Conservation (phyloP, 2,888 invertebrate species). For the Athrips mouffetella region DNA sequence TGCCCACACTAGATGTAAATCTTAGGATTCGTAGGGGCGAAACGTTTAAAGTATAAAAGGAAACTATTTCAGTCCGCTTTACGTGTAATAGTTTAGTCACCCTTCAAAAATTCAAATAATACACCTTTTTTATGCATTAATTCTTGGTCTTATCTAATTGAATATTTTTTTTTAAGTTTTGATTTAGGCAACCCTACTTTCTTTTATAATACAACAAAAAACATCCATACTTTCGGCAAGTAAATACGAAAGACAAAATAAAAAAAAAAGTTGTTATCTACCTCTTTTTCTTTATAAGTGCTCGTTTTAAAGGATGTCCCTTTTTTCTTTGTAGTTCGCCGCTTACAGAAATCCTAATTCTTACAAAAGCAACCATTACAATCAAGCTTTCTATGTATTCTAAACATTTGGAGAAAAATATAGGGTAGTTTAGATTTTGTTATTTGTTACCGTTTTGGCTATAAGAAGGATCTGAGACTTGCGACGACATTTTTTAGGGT, state of each 20-base stretch:
- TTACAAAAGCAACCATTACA: conserved; percentile 23
- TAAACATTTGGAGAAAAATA: not conserved
- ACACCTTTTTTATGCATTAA: no score
- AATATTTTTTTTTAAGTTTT: no score
- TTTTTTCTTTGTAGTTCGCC: conserved; percentile 31
- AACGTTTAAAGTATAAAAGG: no score
- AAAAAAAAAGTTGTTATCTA: conserved; percentile 33
- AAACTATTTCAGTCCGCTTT: no score
- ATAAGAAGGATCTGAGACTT: not conserved
- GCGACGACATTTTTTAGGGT: not conserved
- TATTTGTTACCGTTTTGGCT: not conserved
- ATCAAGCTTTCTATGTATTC: conserved; percentile 19
- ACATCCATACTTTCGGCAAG: not conserved
- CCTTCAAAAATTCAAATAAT: no score
- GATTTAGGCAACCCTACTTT: no score
- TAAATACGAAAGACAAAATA: conserved; percentile 29
- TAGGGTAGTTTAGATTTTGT: conserved; percentile 5
- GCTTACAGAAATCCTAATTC: conserved; percentile 32
- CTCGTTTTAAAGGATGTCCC: conserved; percentile 33
- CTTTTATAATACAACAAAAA: no score
- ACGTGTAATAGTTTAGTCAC: no score
- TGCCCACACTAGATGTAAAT: no score
- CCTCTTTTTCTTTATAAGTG: conserved; percentile 29
- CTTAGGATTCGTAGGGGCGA: no score
- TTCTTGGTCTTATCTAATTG: no score